phyloP scores from a whole-genome alignment of 2,113 vertebrate genomes.

The Psilopsiagon aymara region DNA sequence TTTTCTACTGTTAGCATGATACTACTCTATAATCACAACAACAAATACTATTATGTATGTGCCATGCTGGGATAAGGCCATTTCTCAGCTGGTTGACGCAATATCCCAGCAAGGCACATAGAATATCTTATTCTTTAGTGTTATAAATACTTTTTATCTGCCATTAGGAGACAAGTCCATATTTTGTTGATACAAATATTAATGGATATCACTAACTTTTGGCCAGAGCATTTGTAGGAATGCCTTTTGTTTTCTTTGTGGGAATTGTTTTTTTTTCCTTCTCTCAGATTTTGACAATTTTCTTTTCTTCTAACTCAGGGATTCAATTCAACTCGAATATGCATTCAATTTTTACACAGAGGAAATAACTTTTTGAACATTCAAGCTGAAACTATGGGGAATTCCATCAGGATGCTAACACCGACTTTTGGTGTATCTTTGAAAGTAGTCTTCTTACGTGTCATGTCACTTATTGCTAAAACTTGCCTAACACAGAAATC shows the following conservation, averaged over 20 bases:
- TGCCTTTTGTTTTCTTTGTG: background rate
- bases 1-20: background rate
- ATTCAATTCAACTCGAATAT: background rate
- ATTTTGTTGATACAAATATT: background rate
- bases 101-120: slow-evolving; percentile 15
- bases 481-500: background rate
- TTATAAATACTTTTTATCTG: slow-evolving; percentile 15
- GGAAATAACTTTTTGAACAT: background rate
- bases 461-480: background rate
- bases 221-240: background rate
- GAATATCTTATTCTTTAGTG: background rate
- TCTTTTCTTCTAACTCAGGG: background rate
- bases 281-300: background rate
- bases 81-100: slow-evolving; percentile 24
- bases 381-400: background rate
- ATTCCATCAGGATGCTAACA: background rate
- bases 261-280: background rate
- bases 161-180: background rate
- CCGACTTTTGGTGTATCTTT: background rate
- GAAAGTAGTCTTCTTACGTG: background rate
- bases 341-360: background rate
- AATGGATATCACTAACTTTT: background rate
- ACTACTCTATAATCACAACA: background rate
- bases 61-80: background rate
- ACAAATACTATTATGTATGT: background rate